Evolutionary conservation across 2,888 invertebrate species (phyloP).

Genomic region (Cistogaster globosa): DNA sequence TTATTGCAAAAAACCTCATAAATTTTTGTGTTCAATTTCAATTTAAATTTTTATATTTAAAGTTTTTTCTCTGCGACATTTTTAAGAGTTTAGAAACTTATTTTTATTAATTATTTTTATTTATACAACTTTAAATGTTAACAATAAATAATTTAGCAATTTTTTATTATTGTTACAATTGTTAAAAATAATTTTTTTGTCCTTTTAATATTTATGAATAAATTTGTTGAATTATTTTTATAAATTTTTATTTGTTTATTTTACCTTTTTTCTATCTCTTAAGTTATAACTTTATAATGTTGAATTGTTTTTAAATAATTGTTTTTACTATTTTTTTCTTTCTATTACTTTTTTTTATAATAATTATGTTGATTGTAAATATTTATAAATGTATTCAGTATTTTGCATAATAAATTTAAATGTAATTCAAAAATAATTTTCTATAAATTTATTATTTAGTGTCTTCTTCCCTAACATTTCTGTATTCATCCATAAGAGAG

Average conservation of each 20-base stretch:
- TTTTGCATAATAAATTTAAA: slow-evolving; percentile 69
- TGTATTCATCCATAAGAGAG: not conserved
- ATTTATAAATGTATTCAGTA: slow-evolving; percentile 62
- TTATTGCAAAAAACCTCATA: not conserved
- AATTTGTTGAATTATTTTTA: not conserved
- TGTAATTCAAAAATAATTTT: slow-evolving; percentile 69
- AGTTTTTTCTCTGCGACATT: not conserved
- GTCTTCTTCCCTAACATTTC: not conserved
- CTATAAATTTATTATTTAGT: slow-evolving; percentile 62
- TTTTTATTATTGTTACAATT: slow-evolving; percentile 27
- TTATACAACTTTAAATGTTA: too few relatives aligned
- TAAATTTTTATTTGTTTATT: not conserved
- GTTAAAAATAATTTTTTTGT: slow-evolving; percentile 1
- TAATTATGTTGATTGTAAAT: slow-evolving; percentile 56
- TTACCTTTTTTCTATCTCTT: not conserved
- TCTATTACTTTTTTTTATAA: slow-evolving; percentile 31
- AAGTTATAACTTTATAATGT: not conserved
- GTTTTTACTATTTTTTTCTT: slow-evolving; percentile 4
- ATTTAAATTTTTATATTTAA: slow-evolving; percentile 1
- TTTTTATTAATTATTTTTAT: too few relatives aligned
- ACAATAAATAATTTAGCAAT: not conserved
- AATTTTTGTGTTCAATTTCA: slow-evolving; percentile 5
- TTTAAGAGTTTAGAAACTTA: too few relatives aligned
- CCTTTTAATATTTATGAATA: not conserved
- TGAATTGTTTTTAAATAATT: not conserved